phyloP scores from a whole-genome alignment of 2,797 vertebrate genomes.

The Zenarchopterus dispar region DNA sequence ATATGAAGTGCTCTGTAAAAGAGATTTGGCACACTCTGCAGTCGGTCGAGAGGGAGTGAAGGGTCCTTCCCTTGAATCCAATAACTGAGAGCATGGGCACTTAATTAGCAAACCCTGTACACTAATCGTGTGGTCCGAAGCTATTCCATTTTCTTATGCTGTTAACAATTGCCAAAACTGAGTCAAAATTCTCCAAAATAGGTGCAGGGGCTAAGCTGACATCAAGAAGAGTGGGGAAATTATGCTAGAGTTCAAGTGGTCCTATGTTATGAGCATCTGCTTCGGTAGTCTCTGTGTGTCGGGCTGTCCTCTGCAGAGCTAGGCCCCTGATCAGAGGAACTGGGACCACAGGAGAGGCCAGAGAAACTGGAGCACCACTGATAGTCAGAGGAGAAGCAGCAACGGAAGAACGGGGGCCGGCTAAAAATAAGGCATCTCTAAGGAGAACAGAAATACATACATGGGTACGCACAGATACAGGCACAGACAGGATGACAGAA shows the following conservation, averaged over 20 bases:
- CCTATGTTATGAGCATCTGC: slow-evolving; percentile 2
- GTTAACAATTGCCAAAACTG: slow-evolving; percentile 5
- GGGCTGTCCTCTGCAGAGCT: slow-evolving; percentile 61
- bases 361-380: slow-evolving; percentile 83
- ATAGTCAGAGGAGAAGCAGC: slow-evolving; percentile 78
- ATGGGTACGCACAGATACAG: slow-evolving; percentile 36
- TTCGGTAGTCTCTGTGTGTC: slow-evolving; percentile 19
- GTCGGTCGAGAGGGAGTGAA: background rate
- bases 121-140: background rate
- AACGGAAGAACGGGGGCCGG: slow-evolving; percentile 76
- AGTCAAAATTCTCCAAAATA: background rate
- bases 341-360: slow-evolving; percentile 79
- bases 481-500: slow-evolving; percentile 27
- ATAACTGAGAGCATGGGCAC: background rate
- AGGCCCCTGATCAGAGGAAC: slow-evolving; percentile 69
- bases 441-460: slow-evolving; percentile 84
- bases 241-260: background rate
- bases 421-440: slow-evolving; percentile 87
- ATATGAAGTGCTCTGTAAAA: slow-evolving; percentile 17
- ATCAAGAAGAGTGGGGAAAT: background rate
- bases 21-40: slow-evolving; percentile 13
- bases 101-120: background rate
- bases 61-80: background rate
- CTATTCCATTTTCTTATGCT: slow-evolving; percentile 35
- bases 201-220: background rate